Percentiles rank a stretch among this genome's conserved stretches.
phyloP scores from a whole-genome alignment of 2,797 vertebrate genomes.

The Lithobates sylvaticus region DNA sequence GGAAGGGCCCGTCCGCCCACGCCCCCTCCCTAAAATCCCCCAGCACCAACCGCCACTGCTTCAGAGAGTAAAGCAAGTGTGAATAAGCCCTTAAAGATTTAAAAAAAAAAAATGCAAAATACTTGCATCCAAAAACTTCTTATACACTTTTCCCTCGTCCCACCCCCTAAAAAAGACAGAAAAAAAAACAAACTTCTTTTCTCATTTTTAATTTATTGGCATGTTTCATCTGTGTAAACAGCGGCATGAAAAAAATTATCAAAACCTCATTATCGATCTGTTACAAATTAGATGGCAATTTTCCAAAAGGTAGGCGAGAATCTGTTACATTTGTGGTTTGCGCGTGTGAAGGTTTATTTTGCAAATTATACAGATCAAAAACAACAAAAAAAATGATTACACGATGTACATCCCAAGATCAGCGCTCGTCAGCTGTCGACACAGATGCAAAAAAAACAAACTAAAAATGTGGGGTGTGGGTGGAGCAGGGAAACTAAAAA shows the following conservation, averaged over 20 bases:
- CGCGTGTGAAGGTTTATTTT: background rate
- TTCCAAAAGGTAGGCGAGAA: slow-evolving; percentile 72
- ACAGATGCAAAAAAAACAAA: no score
- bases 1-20: no score
- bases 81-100: no score
- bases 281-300: slow-evolving; percentile 81
- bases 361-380: background rate
- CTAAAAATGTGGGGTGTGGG: slow-evolving; percentile 6
- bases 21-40: no score
- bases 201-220: slow-evolving; percentile 82
- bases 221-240: slow-evolving; percentile 93
- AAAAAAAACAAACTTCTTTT: no score
- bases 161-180: no score
- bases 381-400: no score
- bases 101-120: no score
- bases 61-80: no score
- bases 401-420: background rate
- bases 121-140: no score
- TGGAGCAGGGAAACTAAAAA: background rate
- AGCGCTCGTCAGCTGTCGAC: background rate
- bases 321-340: slow-evolving; percentile 72
- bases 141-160: no score
- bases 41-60: no score
- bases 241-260: slow-evolving; percentile 89
- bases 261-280: slow-evolving; percentile 77